A percentile compares a stretch with the other conserved stretches of the same genome.
Evolutionary conservation across 2,888 invertebrate genomes (phyloP).

Genomic region (Cyaniris semiargus): DNA sequence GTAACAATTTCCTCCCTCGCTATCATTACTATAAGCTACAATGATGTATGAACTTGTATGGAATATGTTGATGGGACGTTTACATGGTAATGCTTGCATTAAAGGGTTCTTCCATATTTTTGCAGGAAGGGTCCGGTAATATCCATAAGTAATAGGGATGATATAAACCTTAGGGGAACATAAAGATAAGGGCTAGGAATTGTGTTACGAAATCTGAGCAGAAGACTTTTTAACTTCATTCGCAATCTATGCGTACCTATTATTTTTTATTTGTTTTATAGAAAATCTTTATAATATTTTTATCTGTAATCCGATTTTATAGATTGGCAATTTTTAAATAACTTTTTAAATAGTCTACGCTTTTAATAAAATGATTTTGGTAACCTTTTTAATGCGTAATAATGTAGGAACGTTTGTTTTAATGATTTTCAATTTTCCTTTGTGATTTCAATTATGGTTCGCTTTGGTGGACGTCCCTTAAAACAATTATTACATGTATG

Average conservation of each 20-base stretch:
- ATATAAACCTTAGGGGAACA: conserved; percentile 19
- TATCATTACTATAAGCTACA: conserved; percentile 16
- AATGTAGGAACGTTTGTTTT: neutral
- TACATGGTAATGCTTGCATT: conserved; percentile 26
- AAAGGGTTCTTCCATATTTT: conserved; percentile 26
- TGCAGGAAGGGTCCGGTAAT: conserved; percentile 24
- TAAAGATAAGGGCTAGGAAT: conserved; percentile 24
- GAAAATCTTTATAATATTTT: too few relatives aligned
- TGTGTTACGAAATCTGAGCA: conserved; percentile 8
- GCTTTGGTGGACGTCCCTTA: neutral
- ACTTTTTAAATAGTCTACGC: neutral
- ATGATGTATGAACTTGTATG: conserved; percentile 28
- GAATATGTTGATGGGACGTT: conserved; percentile 24
- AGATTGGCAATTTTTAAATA: neutral
- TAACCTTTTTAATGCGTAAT: neutral
- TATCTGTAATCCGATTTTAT: neutral
- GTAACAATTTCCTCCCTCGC: conserved; percentile 2
- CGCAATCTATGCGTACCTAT: neutral
- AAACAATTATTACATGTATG: neutral
- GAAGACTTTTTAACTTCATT: neutral
- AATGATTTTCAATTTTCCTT: neutral
- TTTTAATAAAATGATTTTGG: neutral
- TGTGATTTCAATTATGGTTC: neutral
- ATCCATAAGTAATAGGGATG: conserved; percentile 10
- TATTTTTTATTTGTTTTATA: neutral